Conservation (phyloP, 2,113 vertebrate species). For the Anarhynchus alexandrinus region DNA sequence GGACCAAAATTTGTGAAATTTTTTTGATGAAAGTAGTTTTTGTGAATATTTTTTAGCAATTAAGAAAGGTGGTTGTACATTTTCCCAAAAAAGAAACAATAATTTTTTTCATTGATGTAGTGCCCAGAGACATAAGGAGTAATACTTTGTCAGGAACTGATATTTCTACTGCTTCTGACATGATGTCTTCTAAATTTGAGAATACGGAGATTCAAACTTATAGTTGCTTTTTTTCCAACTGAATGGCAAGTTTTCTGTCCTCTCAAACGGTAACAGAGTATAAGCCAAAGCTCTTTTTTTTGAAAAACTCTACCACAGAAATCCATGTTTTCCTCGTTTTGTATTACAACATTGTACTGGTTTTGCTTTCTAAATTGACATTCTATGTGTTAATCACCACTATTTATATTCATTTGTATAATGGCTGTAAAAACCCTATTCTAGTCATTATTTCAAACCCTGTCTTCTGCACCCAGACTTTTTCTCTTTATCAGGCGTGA, state of each 20-base stretch:
- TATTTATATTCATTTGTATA: slow-evolving; percentile 34
- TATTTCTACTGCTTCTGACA: background rate
- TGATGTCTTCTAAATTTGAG: background rate
- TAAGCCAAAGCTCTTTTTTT: background rate
- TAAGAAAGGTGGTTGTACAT: background rate
- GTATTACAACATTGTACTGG: background rate
- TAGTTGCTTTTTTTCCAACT: background rate
- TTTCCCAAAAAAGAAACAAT: background rate
- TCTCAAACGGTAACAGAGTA: background rate
- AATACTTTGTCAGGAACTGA: background rate
- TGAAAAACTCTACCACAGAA: background rate
- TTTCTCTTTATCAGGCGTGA: background rate
- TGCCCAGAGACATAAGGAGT: background rate
- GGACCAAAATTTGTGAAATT: background rate
- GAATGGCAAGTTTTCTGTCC: background rate
- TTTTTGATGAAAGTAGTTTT: background rate
- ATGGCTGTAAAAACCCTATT: background rate
- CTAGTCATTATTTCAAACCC: background rate
- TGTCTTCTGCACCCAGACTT: background rate
- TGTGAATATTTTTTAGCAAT: background rate
- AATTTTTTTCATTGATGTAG: background rate
- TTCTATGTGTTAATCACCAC: background rate
- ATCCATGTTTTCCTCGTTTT: background rate
- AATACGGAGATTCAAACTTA: background rate
- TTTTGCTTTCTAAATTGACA: background rate